These are phyloP conservation scores for Drosophila diplacantha DNA, from an alignment of 2,888 invertebrate species.

Conservation along the genomic window DNA sequence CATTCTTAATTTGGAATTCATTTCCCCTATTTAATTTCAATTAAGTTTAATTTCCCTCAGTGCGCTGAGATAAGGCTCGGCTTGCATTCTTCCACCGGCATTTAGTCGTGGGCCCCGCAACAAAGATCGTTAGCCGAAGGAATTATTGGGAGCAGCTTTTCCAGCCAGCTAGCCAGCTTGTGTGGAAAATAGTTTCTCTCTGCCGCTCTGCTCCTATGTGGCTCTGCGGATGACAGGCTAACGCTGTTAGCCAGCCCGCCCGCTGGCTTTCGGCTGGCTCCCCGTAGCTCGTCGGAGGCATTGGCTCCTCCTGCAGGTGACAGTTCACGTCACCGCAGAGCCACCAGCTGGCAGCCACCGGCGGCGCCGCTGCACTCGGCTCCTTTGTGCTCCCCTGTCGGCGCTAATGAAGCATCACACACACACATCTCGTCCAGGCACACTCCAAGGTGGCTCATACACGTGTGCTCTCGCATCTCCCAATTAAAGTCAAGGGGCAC, in stretches of 20 bases:
- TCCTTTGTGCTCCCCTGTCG: slow-evolving; percentile 60
- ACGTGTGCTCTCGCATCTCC: slow-evolving; percentile 24
- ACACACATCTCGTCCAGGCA: slow-evolving; percentile 3
- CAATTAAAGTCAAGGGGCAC: slow-evolving; percentile 27
- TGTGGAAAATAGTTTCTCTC: slow-evolving; percentile 29
- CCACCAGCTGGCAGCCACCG: slow-evolving; percentile 32
- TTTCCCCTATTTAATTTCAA: not conserved
- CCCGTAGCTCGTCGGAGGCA: not conserved
- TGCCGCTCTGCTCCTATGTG: not conserved
- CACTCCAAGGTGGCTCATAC: slow-evolving; percentile 52
- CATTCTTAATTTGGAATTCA: not conserved
- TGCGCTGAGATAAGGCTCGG: too few relatives aligned
- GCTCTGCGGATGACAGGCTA: slow-evolving; percentile 24
- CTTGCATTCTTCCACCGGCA: slow-evolving; percentile 27
- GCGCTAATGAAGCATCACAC: slow-evolving; percentile 58
- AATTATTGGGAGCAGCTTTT: slow-evolving; percentile 37
- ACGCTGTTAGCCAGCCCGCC: slow-evolving; percentile 32
- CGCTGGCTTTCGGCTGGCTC: slow-evolving; percentile 12
- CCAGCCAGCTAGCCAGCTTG: slow-evolving; percentile 3
- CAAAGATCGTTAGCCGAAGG: slow-evolving; percentile 31
- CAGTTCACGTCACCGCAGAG: slow-evolving; percentile 47
- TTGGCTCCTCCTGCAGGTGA: slow-evolving; percentile 33
- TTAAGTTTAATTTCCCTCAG: not conserved
- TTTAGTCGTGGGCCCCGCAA: slow-evolving; percentile 32
- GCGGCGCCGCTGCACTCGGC: slow-evolving; percentile 11